Evolutionary conservation across 2,797 vertebrate species (phyloP).

Genomic region (Molossus alvarezi): DNA sequence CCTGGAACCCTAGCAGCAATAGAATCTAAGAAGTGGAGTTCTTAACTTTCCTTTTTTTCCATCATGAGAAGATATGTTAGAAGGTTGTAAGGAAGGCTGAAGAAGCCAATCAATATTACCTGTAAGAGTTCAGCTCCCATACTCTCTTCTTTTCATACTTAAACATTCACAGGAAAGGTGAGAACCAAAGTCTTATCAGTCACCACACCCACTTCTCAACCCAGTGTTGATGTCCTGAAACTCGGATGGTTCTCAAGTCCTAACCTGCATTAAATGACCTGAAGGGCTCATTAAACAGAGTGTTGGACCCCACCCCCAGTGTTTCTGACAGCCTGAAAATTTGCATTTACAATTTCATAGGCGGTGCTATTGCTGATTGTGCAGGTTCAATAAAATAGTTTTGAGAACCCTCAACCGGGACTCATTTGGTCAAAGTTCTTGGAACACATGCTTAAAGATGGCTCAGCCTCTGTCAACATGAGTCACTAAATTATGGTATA

Average conservation of each 20-base stretch:
- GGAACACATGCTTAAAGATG: not conserved
- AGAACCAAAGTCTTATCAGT: not conserved
- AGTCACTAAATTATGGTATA: not conserved
- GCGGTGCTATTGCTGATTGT: not conserved
- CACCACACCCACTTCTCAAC: not conserved
- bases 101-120: not conserved
- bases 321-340: not conserved
- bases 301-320: not conserved
- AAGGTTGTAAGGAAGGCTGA: not conserved
- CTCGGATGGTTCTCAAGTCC: not conserved
- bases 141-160: not conserved
- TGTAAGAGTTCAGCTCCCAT: not conserved
- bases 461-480: not conserved
- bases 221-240: not conserved
- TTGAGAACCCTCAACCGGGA: not conserved
- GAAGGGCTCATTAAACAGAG: not conserved
- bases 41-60: not conserved
- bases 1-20: not conserved
- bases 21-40: not conserved
- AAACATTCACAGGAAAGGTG: conserved; percentile 9
- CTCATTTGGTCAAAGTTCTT: not conserved
- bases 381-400: not conserved
- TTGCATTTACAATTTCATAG: not conserved
- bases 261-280: not conserved
- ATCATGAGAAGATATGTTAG: not conserved